A percentile compares a stretch with the other conserved stretches of the same genome.
Conservation (phyloP, 2,888 invertebrate genomes). For the Amorpha juglandis region DNA sequence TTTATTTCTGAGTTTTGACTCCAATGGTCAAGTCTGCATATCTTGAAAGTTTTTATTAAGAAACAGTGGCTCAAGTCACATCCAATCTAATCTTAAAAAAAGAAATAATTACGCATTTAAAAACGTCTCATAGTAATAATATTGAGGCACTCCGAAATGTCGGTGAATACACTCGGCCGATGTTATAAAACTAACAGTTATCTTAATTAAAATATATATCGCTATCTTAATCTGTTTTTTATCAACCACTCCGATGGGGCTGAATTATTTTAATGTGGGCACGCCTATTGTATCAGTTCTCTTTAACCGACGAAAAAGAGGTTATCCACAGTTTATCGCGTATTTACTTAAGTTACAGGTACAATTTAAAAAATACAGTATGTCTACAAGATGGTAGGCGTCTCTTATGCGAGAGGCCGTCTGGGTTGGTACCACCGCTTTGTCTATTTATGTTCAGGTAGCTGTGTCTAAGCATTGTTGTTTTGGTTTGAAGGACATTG, state of each 20-base stretch:
- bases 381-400: too few species aligned
- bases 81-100: constrained; percentile 2
- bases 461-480: too few species aligned
- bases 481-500: too few species aligned
- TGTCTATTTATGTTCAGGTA: too few species aligned
- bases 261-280: constrained; percentile 9
- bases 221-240: constrained; percentile 30
- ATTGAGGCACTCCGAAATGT: background rate
- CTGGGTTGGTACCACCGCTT: too few species aligned
- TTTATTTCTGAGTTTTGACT: too few species aligned
- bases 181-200: constrained; percentile 35
- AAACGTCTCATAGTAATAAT: constrained; percentile 10
- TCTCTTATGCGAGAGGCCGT: too few species aligned
- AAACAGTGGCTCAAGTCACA: background rate
- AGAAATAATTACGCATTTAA: constrained; percentile 4
- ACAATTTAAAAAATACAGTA: too few species aligned
- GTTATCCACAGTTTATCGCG: too few species aligned
- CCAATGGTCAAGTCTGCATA: too few species aligned
- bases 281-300: constrained; percentile 5
- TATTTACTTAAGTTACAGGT: too few species aligned
- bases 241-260: constrained; percentile 17
- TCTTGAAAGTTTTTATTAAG: too few species aligned
- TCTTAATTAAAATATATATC: constrained; percentile 46
- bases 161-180: background rate
- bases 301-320: constrained; percentile 1